phyloP scores from a whole-genome alignment of 1,140 invertebrate species.

The Drosophila fuyamai region DNA sequence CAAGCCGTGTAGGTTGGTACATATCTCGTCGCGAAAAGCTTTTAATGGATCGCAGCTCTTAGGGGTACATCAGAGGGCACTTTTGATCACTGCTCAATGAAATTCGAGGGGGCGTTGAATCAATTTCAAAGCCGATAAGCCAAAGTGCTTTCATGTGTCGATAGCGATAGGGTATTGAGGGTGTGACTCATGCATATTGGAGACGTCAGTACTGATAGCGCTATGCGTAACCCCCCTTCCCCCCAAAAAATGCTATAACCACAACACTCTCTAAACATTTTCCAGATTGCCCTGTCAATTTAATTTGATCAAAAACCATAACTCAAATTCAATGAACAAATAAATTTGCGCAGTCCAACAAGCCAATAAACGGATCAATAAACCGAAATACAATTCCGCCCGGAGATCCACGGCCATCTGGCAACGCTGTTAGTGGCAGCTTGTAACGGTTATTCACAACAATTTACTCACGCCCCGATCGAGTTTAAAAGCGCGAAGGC shows the following conservation, averaged over 20 bases:
- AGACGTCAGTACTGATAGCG: slow-evolving; percentile 56
- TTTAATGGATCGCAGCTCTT: slow-evolving; percentile 17
- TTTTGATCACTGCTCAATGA: slow-evolving; percentile 20
- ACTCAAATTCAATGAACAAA: slow-evolving; percentile 82
- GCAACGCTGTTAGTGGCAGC: slow-evolving; percentile 53
- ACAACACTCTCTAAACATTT: slow-evolving; percentile 41
- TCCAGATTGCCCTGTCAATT: slow-evolving; percentile 71
- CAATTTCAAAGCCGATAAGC: slow-evolving; percentile 31
- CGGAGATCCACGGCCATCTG: slow-evolving; percentile 43
- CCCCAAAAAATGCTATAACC: slow-evolving; percentile 3
- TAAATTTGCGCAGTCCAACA: slow-evolving; percentile 66
- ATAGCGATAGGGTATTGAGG: slow-evolving; percentile 19
- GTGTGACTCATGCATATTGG: slow-evolving; percentile 57
- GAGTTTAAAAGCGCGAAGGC: slow-evolving; percentile 17
- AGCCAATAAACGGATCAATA: slow-evolving; percentile 76
- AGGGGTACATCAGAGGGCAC: slow-evolving; percentile 5
- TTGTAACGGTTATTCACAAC: slow-evolving; percentile 68
- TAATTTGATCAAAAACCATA: slow-evolving; percentile 72
- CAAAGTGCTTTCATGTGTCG: slow-evolving; percentile 52
- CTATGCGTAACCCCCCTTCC: background rate
- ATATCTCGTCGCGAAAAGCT: slow-evolving; percentile 29
- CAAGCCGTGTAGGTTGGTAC: slow-evolving; percentile 25
- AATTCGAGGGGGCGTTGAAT: slow-evolving; percentile 39
- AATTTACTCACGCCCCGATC: slow-evolving; percentile 70
- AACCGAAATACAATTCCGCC: slow-evolving; percentile 43